phyloP scores from a whole-genome alignment of 2,888 invertebrate genomes.

The Drosophila helvetica region DNA sequence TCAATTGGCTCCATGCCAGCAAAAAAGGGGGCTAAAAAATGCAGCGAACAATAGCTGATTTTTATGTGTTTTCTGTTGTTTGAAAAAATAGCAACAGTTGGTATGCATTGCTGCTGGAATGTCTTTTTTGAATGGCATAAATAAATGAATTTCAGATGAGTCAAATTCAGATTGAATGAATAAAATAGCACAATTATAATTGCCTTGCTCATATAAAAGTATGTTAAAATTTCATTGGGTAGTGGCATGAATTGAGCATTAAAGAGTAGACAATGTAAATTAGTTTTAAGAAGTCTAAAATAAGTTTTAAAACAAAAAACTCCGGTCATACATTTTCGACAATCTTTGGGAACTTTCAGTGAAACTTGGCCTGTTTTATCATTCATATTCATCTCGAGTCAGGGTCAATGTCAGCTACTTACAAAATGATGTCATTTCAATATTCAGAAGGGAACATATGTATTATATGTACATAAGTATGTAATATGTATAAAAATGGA shows the following conservation, averaged over 20 bases:
- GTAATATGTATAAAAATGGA: no score
- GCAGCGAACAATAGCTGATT: slow-evolving; percentile 9
- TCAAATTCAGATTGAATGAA: neutral
- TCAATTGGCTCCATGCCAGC: slow-evolving; percentile 31
- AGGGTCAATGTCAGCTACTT: neutral
- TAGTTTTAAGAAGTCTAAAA: no score
- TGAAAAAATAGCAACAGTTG: neutral
- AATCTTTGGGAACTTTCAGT: neutral
- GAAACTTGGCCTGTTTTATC: neutral
- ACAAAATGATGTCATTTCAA: no score
- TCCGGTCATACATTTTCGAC: neutral
- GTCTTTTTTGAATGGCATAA: neutral
- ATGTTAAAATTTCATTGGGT: neutral
- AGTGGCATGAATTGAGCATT: no score
- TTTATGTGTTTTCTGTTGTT: slow-evolving; percentile 30
- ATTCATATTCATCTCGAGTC: no score
- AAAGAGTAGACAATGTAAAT: neutral
- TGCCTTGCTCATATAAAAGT: neutral
- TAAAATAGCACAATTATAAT: neutral
- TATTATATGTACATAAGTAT: no score
- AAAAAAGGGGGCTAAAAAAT: slow-evolving; percentile 9
- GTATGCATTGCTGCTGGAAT: neutral
- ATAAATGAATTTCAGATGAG: neutral
- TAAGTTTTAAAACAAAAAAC: no score
- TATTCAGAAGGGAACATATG: neutral